Percentiles rank a stretch among this genome's conserved stretches.
phyloP scores from a whole-genome alignment of 30 jellyfish, hydroid and myxozoan species.

The Aurelia aurita complex sp. Pacific region DNA sequence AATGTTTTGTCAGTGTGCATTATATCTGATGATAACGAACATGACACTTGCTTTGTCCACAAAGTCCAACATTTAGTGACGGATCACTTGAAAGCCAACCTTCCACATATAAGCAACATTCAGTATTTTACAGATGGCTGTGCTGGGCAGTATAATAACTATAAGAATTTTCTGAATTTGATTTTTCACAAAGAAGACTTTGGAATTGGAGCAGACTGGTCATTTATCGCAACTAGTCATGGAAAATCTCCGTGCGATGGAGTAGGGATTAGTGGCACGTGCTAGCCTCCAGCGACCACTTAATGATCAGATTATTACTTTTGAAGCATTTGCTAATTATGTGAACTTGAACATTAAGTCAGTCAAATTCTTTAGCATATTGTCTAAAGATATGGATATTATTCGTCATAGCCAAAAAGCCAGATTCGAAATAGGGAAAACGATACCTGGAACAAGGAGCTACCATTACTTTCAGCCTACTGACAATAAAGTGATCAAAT shows the following conservation, averaged over 20 bases:
- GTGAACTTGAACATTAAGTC: not conserved
- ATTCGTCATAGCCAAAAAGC: constrained; percentile 9
- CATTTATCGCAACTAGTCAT: constrained; percentile 57
- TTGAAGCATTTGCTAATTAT: not conserved
- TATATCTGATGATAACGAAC: constrained; percentile 36
- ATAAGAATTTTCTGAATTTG: constrained; percentile 26
- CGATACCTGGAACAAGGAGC: constrained; percentile 59
- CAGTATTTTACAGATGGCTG: constrained; percentile 57
- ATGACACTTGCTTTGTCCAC: constrained; percentile 40
- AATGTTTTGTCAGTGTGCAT: constrained; percentile 31
- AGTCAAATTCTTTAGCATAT: not conserved
- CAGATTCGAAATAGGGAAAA: constrained; percentile 14
- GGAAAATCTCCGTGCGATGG: constrained; percentile 10
- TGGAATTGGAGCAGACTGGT: constrained; percentile 43
- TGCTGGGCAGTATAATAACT: constrained; percentile 55
- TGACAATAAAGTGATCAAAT: not conserved
- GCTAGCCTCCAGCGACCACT: constrained; percentile 42
- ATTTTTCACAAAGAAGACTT: constrained; percentile 47
- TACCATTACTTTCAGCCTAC: constrained; percentile 25
- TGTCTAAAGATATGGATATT: constrained; percentile 8
- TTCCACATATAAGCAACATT: constrained; percentile 10
- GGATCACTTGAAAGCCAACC: constrained; percentile 10
- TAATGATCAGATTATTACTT: not conserved
- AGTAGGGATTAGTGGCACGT: constrained; percentile 15
- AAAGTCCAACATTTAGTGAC: constrained; percentile 13